phyloP scores from a whole-genome alignment of 2,113 vertebrate genomes.

The Progne subis region DNA sequence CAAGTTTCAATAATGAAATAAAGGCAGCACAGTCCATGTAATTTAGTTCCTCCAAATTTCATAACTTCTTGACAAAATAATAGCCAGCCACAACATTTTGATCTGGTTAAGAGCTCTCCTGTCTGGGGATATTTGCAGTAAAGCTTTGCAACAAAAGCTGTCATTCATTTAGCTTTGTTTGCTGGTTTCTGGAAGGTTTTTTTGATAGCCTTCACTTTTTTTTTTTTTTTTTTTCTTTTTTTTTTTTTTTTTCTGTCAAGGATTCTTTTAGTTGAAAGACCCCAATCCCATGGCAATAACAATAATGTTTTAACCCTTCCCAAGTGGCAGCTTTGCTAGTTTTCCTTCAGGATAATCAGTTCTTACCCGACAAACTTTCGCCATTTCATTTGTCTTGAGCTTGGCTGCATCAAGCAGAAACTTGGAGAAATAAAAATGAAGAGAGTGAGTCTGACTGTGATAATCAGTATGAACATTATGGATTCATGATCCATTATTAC shows the following conservation, averaged over 20 bases:
- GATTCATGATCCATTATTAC: background rate
- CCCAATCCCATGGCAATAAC: background rate
- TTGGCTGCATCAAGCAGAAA: background rate
- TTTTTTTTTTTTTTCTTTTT: background rate
- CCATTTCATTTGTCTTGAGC: background rate
- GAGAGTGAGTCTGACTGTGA: background rate
- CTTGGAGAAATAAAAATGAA: background rate
- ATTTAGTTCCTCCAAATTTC: background rate
- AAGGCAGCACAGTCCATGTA: accelerated
- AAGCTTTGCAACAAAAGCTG: background rate
- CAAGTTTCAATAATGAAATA: background rate
- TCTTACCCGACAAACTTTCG: background rate
- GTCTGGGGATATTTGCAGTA: conserved; percentile 22
- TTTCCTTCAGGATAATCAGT: background rate
- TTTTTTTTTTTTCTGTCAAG: background rate
- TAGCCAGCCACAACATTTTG: conserved; percentile 11
- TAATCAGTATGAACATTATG: background rate
- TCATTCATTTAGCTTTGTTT: background rate
- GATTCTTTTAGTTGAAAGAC: background rate
- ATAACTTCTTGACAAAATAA: background rate
- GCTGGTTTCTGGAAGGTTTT: background rate
- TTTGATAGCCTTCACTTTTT: background rate
- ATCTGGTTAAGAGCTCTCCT: conserved; percentile 1
- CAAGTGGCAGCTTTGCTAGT: background rate
- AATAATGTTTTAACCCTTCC: background rate